Evolutionary conservation across 2,888 invertebrate species (phyloP), one percentile per base, ranked within the genome.

Genomic region (Scaeva pyrastri): DNA sequence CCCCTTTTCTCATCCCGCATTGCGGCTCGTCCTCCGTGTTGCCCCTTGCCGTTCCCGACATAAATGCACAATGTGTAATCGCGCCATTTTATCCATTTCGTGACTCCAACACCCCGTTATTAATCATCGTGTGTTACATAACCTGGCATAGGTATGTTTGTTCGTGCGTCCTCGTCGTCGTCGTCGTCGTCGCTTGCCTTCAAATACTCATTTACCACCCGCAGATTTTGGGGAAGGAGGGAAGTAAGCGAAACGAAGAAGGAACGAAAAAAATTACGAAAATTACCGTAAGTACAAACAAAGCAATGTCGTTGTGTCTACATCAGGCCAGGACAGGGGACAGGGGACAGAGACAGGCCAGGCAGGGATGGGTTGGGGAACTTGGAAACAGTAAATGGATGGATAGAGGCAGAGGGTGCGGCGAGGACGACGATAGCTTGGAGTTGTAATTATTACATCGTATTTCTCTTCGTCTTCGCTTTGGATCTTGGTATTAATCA

Each of bases 361-460:
- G n/a, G n/a, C n/a, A n/a, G 45, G 4, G 19, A 6, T 19, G 50
- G 36, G 7, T n/a, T 23, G 19, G 14, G 16, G 19, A 45, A 31
- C 31, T 31, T 31, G 31, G 31, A 8, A 31, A 31, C 31, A 31
- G 8, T 5, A 5, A 7, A 5, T 50, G 41, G 68, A 58, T 10
- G 58, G 26, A n/a, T 56, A 39, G 31, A n/a, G n/a, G n/a, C n/a
- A n/a, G 39, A n/a, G 66, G 36, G 16, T 58, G 31, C 31, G 31
- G 31, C 31, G 21, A 64, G 71, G 81, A 52, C 66, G 78, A 74
- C 62, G 81, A 58, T 60, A 74, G 78, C 62, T 86, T 64, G 86
- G 86, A 86, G 74, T 86, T 82, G 86, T 86, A 86, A 86, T 86
- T 86, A 86, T 86, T 86, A 86, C 86, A 86, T 82, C 81, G 86